Evolutionary conservation across 1,140 invertebrate species (phyloP).

Genomic region (Temnothorax nylanderi): DNA sequence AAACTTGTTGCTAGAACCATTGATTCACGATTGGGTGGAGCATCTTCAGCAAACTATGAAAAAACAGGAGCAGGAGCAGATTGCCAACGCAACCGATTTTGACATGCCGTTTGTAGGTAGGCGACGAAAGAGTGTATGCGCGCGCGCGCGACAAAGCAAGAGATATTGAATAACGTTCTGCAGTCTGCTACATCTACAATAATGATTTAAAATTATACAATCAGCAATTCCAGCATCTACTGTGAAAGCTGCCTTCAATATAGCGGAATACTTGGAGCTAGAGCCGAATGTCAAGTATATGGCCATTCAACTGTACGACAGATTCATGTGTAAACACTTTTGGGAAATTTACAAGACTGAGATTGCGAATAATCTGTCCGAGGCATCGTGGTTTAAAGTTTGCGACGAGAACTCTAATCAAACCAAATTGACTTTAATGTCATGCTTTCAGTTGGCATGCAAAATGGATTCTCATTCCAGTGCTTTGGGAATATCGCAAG

Average conservation of each 20-base stretch:
- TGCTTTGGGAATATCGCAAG: conserved; percentile 71
- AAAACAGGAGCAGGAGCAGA: conserved; percentile 66
- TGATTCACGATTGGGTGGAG: conserved; percentile 76
- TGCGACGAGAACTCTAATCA: conserved; percentile 63
- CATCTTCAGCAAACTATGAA: conserved; percentile 69
- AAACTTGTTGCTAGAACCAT: conserved; percentile 65
- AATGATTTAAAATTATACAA: conserved; percentile 32
- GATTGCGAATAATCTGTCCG: not conserved
- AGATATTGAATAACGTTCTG: no score
- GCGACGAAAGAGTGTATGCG: not conserved
- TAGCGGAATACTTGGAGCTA: conserved; percentile 73
- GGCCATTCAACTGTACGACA: conserved; percentile 80
- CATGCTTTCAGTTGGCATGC: conserved; percentile 79
- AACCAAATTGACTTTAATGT: conserved; percentile 74
- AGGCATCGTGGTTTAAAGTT: conserved; percentile 54
- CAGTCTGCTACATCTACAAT: no score
- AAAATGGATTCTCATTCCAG: conserved; percentile 77
- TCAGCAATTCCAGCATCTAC: conserved; percentile 73
- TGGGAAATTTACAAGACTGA: conserved; percentile 71
- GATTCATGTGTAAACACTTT: conserved; percentile 76
- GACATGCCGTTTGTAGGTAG: conserved; percentile 78
- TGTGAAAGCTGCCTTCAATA: conserved; percentile 74
- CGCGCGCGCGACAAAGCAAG: no score
- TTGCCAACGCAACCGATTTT: conserved; percentile 55
- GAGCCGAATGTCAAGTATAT: conserved; percentile 76